Evolutionary conservation across 2,797 vertebrate genomes (phyloP).

Genomic region (Myotis myotis): DNA sequence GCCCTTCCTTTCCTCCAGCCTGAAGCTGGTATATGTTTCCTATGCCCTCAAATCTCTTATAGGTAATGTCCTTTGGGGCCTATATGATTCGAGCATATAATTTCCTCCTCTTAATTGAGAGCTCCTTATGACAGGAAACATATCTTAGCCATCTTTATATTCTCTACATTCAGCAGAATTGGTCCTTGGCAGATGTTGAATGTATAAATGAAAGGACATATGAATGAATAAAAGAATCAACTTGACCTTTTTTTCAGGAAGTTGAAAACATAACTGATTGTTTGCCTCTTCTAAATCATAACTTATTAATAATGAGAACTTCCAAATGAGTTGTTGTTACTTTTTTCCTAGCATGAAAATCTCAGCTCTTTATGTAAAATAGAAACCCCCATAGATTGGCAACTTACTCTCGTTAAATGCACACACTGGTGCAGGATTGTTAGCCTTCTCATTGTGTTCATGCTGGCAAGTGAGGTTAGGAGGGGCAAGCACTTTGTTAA

Average conservation of each 20-base stretch:
- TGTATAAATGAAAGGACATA: not conserved
- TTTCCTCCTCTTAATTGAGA: not conserved
- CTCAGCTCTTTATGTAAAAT: not conserved
- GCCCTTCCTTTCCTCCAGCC: not conserved
- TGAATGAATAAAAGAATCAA: not conserved
- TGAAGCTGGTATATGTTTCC: not conserved
- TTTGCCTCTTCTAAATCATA: not conserved
- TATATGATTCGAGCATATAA: not conserved
- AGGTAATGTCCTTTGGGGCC: not conserved
- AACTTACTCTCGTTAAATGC: not conserved
- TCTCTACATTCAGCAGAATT: not conserved
- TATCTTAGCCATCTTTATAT: not conserved
- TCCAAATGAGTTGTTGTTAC: not conserved
- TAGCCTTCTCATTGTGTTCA: not conserved
- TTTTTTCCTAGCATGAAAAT: not conserved
- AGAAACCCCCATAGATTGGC: not conserved
- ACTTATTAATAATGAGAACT: not conserved
- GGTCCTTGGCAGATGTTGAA: not conserved
- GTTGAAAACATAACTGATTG: not conserved
- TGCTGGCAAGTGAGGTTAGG: not conserved
- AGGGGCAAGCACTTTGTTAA: slow-evolving; percentile 45
- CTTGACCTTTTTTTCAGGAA: not conserved
- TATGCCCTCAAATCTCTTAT: not conserved
- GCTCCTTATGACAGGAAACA: not conserved
- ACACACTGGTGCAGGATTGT: not conserved